Evolutionary conservation across 2,797 vertebrate genomes (phyloP).

Genomic region (Pangasius krempfi): DNA sequence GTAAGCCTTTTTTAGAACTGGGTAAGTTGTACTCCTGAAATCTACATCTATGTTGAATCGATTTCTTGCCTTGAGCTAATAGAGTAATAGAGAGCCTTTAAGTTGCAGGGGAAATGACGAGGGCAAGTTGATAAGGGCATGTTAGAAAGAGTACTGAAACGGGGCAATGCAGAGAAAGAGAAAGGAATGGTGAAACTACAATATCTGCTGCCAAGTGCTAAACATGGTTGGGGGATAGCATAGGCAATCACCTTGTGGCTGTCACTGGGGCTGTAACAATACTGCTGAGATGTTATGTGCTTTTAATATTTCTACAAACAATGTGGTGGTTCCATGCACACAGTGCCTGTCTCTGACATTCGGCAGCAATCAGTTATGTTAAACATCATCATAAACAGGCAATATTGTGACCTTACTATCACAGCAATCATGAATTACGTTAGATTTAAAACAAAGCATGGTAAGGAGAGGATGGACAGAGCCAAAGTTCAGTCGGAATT

Average conservation of each 20-base stretch:
- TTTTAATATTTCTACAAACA: not conserved
- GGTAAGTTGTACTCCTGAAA: not conserved
- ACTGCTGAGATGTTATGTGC: not conserved
- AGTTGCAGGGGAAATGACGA: not conserved
- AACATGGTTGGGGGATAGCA: not conserved
- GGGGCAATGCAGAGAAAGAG: not conserved
- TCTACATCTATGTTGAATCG: not conserved
- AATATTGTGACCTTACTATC: slow-evolving; percentile 19
- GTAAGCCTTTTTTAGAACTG: not conserved
- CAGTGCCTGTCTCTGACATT: not conserved
- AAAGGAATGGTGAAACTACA: not conserved
- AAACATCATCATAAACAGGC: slow-evolving; percentile 55
- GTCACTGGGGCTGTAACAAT: not conserved
- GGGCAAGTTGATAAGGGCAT: too few species aligned
- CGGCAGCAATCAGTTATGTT: slow-evolving; percentile 39
- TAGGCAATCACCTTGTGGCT: not conserved
- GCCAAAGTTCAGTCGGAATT: slow-evolving; percentile 19
- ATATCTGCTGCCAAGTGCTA: not conserved
- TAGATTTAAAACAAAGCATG: slow-evolving; percentile 52
- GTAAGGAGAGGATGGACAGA: not conserved
- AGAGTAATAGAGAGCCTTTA: not conserved
- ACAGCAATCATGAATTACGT: slow-evolving; percentile 59
- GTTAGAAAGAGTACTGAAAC: not conserved
- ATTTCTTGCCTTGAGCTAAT: not conserved
- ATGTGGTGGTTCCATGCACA: not conserved